These are phyloP conservation scores for Bagarius yarrelli DNA, from an alignment of 2,113 vertebrate species.

Conservation along the genomic window DNA sequence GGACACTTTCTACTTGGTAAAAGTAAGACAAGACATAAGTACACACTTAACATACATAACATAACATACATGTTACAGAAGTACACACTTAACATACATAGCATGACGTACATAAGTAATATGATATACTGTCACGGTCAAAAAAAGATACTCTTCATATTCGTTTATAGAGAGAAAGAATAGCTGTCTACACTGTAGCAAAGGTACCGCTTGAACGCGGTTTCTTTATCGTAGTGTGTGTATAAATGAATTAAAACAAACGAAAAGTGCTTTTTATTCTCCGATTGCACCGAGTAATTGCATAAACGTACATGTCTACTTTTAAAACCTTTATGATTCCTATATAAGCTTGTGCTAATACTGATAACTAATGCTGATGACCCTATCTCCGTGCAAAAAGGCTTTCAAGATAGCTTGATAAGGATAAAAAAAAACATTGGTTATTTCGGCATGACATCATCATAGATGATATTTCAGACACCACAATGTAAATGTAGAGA, in stretches of 20 bases:
- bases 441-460: not conserved
- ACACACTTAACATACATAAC: too few species aligned
- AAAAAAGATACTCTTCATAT: too few species aligned
- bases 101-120: too few species aligned
- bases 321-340: not conserved
- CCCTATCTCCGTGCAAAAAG: not conserved
- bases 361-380: not conserved
- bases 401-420: not conserved
- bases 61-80: too few species aligned
- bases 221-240: conserved; percentile 35
- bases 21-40: conserved; percentile 33
- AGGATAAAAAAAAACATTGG: not conserved
- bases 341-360: not conserved
- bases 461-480: not conserved
- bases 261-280: conserved; percentile 7
- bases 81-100: too few species aligned
- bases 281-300: conserved; percentile 6
- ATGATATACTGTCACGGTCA: too few species aligned
- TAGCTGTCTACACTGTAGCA: conserved; percentile 58
- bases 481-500: not conserved
- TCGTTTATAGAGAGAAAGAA: too few species aligned
- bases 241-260: not conserved
- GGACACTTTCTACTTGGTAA: conserved; percentile 80
- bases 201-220: conserved; percentile 61
- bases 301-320: conserved; percentile 10